Base-by-base conservation (phyloP, 1,140 invertebrate genomes). In the Aphaenogaster rudis region DNA sequence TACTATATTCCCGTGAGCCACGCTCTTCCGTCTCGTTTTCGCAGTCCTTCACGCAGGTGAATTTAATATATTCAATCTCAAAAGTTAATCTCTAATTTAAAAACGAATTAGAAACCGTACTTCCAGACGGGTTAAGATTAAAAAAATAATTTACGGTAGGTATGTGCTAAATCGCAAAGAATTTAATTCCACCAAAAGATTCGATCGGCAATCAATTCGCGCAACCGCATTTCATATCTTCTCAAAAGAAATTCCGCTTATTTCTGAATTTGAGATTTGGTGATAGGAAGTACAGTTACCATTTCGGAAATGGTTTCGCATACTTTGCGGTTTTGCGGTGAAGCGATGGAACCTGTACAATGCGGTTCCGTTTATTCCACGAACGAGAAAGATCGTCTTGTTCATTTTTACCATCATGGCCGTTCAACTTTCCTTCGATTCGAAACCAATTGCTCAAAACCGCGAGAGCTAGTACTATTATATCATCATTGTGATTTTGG, bases 291-390 rank as follows among this genome's bases (percentile, higher is more conserved):
- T 61, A 50, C 4, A 36, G n/a, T 74, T 74, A 59, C 17, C 1
- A 36, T 61, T 76, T 74, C 17, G 33, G 33, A 84, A 84, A 61
- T 50, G 11, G n/a, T 3, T 48, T 74, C 21, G 42, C 42, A 63
- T 84, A 74, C n/a, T 36, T 57, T 82, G 67, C 42, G 80, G 54
- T 82, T 82, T 82, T 33, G 67, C 15, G 78, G 64, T 59, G 7
- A 76, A 45, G 21, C 15, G 11, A 45, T 36, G 4, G 42, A 67
- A 66, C 3, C 28, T 48, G 42, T 17, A 74, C 42, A 45, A 61
- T 74, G 69, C 42, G 54, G 54, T 61, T 50, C 15, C 33, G 42
- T 80, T 67, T 33, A 61, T 39, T 36, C 28, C 7, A 59, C 52
- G 52, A 54, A 59, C 21, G 21, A 59, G 15, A 13, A 45, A 74